Base-by-base conservation (phyloP, 2,888 invertebrate genomes). In the Eurois occulta region DNA sequence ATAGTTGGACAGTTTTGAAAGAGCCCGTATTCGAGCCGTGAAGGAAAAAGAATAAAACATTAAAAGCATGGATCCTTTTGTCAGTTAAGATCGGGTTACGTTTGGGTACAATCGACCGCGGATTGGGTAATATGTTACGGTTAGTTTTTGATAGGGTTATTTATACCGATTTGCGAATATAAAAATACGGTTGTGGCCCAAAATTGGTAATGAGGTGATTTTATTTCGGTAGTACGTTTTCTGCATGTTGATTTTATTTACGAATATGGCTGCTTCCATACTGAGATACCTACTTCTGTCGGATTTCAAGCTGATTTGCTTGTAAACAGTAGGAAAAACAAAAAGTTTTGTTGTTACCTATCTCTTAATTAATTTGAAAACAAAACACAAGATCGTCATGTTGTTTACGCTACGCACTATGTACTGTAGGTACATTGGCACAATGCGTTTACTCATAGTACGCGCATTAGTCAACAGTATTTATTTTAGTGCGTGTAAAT, bases 11-110 rank as follows among this genome's bases (percentile, higher is more conserved):
- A 81, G 69, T 80, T 80, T 32, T 87, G 74, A 81, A 80, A 83
- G 86, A 74, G 79, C 90, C 91, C 91, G 85, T 86, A 91, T 89
- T 32, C 18, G 60, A 76, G 76, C 64, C 55, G 66, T 13, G 48
- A 71, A 79, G 68, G 55, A 58, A 77, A 81, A 79, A 78, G 11
- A 85, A 85, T 77, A 81, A 86, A 81, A 80, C 52, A 84, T 80
- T 77, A 81, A 80, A 76, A 72, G 67, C 75, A 52, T 64, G 70
- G 64, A 69, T 79, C 67, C 77, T 81, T 80, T 88, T 87, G 87
- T 86, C 76, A 67, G 80, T 81, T 77, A 80, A 76, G 85, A 76
- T 87, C 84, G 79, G 77, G 87, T 87, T 86, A 74, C 86, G 69
- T 75, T 78, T 75, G 80, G 84, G 74, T 74, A 72, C 60, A 60